Base-by-base conservation (phyloP, 2,888 invertebrate genomes). In the Pseudanteris insignis region DNA sequence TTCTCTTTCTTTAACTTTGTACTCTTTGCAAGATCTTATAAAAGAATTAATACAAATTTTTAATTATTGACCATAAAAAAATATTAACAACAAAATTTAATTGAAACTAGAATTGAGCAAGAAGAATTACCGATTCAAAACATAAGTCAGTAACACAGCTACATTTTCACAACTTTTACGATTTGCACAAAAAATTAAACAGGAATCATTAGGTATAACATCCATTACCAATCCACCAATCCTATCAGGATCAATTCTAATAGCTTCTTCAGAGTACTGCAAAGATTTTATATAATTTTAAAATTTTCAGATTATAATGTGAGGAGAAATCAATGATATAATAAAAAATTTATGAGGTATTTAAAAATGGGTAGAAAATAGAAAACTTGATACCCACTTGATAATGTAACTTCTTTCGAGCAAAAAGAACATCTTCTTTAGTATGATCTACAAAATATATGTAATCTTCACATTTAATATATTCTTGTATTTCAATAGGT, bases 121-220 rank as follows among this genome's bases (percentile, higher is more conserved):
- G n/a, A n/a, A n/a, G n/a, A n/a, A n/a, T n/a, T 77, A 81, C 78
- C 73, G 77, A 9, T 81, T 81, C 47, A 87, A 81, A 63, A 89
- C 81, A 72, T 86, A 86, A 70, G 89, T 89, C 2, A 96, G 81
- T 10, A 95, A 81, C 12, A 85, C 73, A 0, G 93, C 91, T 1
- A 96, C 92, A 81, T 92, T 95, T 82, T 96, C 94, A 74, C 94
- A 94, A 81, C 92, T 94, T 70, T 89, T 88, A 74, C 92, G 92
- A 1, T 92, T 89, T 9, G 94, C 86, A 77, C 96, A 96, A 84
- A 96, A 96, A 25, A 96, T 86, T 1, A 96, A 84, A 70, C 92
- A 92, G 0, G 92, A 90, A 67, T 86, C 86, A n/a, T 84, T 79
- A 0, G 94, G 94, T 0, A 90, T 85, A 55, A 92, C 88, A 78